Evolutionary conservation across 2,113 vertebrate species (phyloP).

Genomic region (Oryzias javanicus): DNA sequence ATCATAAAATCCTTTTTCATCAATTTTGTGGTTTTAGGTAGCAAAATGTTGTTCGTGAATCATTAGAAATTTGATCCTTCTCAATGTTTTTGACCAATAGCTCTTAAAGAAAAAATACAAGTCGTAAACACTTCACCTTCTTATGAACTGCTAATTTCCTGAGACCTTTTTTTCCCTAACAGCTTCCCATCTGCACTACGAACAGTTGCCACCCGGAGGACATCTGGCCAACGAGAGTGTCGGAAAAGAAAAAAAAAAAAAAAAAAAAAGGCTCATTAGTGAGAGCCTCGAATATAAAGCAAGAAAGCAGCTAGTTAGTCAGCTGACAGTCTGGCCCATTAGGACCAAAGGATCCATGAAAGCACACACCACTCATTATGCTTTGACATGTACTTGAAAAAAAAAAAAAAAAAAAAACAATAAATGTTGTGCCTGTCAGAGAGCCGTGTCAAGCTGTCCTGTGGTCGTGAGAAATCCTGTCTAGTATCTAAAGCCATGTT

Average conservation of each 20-base stretch:
- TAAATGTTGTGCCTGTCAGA: constrained; percentile 4
- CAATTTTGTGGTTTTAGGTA: constrained; percentile 22
- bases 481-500: constrained; percentile 1
- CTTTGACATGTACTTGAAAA: neutral
- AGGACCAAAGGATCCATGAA: constrained; percentile 32
- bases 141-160: constrained; percentile 3
- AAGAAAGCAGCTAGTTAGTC: constrained; percentile 40
- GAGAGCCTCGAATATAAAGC: constrained; percentile 33
- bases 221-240: constrained; percentile 35
- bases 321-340: constrained; percentile 35
- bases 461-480: constrained; percentile 7
- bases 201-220: constrained; percentile 33
- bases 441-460: constrained; percentile 17
- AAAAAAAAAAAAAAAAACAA: constrained; percentile 39
- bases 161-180: constrained; percentile 23
- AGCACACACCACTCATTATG: constrained; percentile 35
- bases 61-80: constrained; percentile 11
- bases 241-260: too few relatives aligned
- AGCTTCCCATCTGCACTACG: constrained; percentile 22
- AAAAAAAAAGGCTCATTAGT: constrained; percentile 53
- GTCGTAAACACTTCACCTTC: constrained; percentile 2
- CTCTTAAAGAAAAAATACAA: neutral
- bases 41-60: constrained; percentile 13
- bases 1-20: constrained; percentile 41
- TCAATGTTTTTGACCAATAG: neutral